Base-by-base conservation (phyloP, 2,113 vertebrate species). In the Protobothrops flavoviridis region DNA sequence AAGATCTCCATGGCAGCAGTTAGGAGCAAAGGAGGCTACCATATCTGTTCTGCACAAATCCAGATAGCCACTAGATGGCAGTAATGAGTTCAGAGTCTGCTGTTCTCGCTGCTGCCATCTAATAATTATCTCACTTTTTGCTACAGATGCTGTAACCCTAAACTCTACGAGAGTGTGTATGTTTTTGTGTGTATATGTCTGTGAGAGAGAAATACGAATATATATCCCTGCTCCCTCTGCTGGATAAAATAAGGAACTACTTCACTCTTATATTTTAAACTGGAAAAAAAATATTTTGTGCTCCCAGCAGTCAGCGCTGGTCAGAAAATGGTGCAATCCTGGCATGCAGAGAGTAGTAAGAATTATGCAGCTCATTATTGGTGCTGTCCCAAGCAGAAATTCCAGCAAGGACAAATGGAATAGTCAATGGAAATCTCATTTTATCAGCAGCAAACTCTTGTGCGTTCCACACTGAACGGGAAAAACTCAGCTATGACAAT, bases 211-310 rank as follows among this genome's bases (percentile, higher is more conserved):
- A 81, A 39, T 24, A 61, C 15, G 26, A 90, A 64, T 90, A 64
- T n/a, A 92, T n/a, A 69, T 69, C 17, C 53, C n/a, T 87, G 81
- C 92, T n/a, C 92, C 81, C 92, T 93, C 74, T 81, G 56, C 92
- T 93, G 92, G 81, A 43, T 23, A 43, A 53, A 81, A 87, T 20
- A 24, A 61, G n/a, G 45, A 90, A 93, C 29, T 48, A 17, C 17
- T 53, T 26, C 52, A 12, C n/a, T 87, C 23, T 93, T 59, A 39
- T n/a, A 20, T 6, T 61, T 56, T 11, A 59, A 26, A 11, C n/a
- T 86, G 74, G 21, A 2, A 4, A 52, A 88, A 89, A 90, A 90
- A 90, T 61, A 59, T 52, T 93, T 85, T 20, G 48, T 48, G 59
- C 90, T 90, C 85, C 69, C 29, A 39, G 55, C 15, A 23, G 24